Base-by-base conservation (phyloP, 1,140 invertebrate genomes). In the Polypedilum vanderplanki region DNA sequence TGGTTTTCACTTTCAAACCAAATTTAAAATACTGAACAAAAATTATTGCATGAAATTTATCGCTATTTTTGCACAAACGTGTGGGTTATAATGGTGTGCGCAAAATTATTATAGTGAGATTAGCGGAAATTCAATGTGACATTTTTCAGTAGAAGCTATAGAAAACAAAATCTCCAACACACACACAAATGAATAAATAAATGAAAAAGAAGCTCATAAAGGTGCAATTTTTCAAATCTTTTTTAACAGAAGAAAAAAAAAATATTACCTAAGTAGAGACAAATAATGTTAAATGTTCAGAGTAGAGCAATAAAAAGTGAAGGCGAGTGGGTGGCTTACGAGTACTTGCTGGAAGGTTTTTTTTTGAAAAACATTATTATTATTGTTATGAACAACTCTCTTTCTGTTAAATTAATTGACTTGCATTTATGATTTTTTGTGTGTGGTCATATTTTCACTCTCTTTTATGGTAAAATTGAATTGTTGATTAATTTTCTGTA, bases 41-140 rank as follows among this genome's bases (percentile, higher is more conserved):
- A 33, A 33, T 33, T 33, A 33, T 33, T 33, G 24, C 24, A 33
- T 33, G 24, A 33, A 33, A 33, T 33, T 33, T 33, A 33, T 33
- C 24, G 24, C 24, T 33, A 1, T 33, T 33, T 33, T 33, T 33
- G 24, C 5, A 3, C 24, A 33, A 33, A 33, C 5, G 24, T 33
- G 24, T 33, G 24, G 24, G 24, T 5, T 33, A 33, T 33, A 33
- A 33, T 33, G 24, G 24, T 33, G 24, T 33, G 24, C 24, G 24
- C 24, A 33, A 33, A 33, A 57, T 46, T 46, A 46, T 57, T 57
- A 33, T 33, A 57, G 46, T 3, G n/a, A 57, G 46, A 57, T 57
- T n/a, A 57, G 46, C n/a, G 46, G n/a, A 57, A 57, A 57, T 57
- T 57, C n/a, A n/a, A 57, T 57, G 46, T n/a, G 46, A 57, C 46